Percentiles rank a stretch among this genome's conserved stretches.
These are phyloP conservation scores for Lasioglossum albipes DNA, from an alignment of 1,140 invertebrate species.

Conservation along the genomic window DNA sequence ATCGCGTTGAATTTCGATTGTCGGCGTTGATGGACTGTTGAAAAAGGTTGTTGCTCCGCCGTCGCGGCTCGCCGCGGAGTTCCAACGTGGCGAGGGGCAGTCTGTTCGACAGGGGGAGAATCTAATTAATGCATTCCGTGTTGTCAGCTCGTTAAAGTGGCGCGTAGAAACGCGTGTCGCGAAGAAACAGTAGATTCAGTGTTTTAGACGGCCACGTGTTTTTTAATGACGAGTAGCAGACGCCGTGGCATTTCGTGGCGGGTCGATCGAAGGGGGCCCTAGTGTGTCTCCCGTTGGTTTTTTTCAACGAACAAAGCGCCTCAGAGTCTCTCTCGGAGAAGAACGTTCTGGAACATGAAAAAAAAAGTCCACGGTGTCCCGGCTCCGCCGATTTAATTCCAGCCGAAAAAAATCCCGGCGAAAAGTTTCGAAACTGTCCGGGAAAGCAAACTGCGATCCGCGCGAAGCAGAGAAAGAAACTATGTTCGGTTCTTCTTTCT, in stretches of 20 bases:
- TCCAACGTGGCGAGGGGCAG: background rate
- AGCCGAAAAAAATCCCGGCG: too few species aligned
- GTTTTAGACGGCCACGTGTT: slow-evolving; percentile 70
- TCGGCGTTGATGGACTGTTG: background rate
- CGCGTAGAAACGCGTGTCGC: slow-evolving; percentile 53
- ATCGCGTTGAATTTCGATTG: too few species aligned
- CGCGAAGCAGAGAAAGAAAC: too few species aligned
- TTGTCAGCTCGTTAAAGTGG: slow-evolving; percentile 63
- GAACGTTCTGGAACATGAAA: background rate
- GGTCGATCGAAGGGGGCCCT: slow-evolving; percentile 46
- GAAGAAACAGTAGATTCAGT: slow-evolving; percentile 67
- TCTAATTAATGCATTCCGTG: slow-evolving; percentile 61
- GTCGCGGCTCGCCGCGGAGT: too few species aligned
- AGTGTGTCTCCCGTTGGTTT: slow-evolving; percentile 17
- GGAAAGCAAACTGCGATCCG: too few species aligned
- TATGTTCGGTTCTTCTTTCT: too few species aligned
- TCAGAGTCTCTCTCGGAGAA: background rate
- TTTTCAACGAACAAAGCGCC: slow-evolving; percentile 1
- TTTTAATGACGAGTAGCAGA: slow-evolving; percentile 71
- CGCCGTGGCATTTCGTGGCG: slow-evolving; percentile 43
- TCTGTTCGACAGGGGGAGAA: slow-evolving; percentile 7
- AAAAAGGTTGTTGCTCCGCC: background rate
- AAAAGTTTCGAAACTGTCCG: too few species aligned
- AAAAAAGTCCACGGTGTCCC: background rate
- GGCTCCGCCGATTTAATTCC: too few species aligned